Evolutionary conservation across 2,113 vertebrate species (phyloP).

Genomic region (Zosterops japonicus): DNA sequence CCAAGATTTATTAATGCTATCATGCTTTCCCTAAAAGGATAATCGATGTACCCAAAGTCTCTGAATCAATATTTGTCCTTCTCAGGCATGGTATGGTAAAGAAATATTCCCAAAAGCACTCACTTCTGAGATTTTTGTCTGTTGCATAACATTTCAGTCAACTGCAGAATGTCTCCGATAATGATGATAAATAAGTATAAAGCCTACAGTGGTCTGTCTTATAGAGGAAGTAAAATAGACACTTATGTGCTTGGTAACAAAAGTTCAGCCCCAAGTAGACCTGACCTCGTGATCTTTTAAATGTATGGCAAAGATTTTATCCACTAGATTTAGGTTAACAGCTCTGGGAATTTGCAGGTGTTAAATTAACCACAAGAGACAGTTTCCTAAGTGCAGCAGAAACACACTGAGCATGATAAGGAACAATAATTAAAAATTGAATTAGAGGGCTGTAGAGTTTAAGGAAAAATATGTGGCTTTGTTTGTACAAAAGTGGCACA

Average conservation of each 20-base stretch:
- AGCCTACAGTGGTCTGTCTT: neutral
- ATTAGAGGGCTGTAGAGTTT: conserved; percentile 6
- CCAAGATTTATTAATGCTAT: conserved; percentile 36
- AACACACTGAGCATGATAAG: conserved; percentile 42
- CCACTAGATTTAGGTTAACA: conserved; percentile 61
- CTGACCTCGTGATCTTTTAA: conserved; percentile 54
- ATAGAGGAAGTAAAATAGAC: neutral
- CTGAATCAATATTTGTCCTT: conserved; percentile 32
- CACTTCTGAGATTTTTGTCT: conserved; percentile 17
- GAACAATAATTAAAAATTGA: conserved; percentile 61
- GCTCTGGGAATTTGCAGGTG: conserved; percentile 64
- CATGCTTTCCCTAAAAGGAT: conserved; percentile 42
- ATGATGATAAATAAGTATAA: conserved; percentile 15
- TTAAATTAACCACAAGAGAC: conserved; percentile 63
- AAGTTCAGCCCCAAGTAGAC: conserved; percentile 34
- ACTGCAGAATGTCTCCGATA: neutral
- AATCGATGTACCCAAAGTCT: conserved; percentile 25
- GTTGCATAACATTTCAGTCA: conserved; percentile 34
- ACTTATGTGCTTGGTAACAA: neutral
- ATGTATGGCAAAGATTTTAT: conserved; percentile 51
- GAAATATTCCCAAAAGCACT: conserved; percentile 34
- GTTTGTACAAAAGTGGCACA: neutral
- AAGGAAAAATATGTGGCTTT: neutral
- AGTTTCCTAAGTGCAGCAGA: conserved; percentile 41
- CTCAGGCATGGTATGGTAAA: neutral